Evolutionary conservation across 1,140 invertebrate species (phyloP).

Genomic region (Ctenoplectra terminalis): DNA sequence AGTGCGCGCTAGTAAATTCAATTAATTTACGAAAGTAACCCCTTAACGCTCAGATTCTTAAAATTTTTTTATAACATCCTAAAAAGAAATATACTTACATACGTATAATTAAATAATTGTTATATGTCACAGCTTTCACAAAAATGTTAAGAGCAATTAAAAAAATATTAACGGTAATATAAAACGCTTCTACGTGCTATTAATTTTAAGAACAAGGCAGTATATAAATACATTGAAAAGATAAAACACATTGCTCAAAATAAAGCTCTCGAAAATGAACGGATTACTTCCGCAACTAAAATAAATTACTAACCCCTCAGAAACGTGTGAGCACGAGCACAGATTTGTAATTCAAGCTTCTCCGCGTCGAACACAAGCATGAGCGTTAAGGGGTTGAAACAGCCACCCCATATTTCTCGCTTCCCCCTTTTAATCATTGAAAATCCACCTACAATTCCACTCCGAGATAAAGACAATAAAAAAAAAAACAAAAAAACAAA

Average conservation of each 20-base stretch:
- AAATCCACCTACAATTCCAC: slow-evolving; percentile 4
- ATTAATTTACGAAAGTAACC: too few relatives aligned
- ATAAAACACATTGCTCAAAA: not conserved
- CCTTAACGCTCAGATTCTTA: too few relatives aligned
- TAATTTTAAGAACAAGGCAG: not conserved
- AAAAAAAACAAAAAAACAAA: not conserved
- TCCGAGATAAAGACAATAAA: not conserved
- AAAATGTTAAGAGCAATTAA: too few relatives aligned
- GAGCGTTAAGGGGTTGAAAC: not conserved
- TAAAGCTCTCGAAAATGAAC: not conserved
- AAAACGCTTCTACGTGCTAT: not conserved
- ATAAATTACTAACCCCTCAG: not conserved
- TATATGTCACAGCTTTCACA: too few relatives aligned
- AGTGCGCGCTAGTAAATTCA: slow-evolving; percentile 50
- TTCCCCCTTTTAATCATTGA: not conserved
- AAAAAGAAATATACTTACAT: too few relatives aligned
- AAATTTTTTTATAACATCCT: too few relatives aligned
- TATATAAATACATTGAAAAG: too few relatives aligned
- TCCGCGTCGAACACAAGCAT: not conserved
- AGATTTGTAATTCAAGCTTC: not conserved
- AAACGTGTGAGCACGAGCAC: not conserved
- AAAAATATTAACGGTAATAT: too few relatives aligned
- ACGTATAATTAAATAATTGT: too few relatives aligned
- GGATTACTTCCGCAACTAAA: not conserved
- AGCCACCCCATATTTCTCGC: too few relatives aligned